phyloP scores from a whole-genome alignment of 2,888 invertebrate genomes.

The Dynastes grantii region DNA sequence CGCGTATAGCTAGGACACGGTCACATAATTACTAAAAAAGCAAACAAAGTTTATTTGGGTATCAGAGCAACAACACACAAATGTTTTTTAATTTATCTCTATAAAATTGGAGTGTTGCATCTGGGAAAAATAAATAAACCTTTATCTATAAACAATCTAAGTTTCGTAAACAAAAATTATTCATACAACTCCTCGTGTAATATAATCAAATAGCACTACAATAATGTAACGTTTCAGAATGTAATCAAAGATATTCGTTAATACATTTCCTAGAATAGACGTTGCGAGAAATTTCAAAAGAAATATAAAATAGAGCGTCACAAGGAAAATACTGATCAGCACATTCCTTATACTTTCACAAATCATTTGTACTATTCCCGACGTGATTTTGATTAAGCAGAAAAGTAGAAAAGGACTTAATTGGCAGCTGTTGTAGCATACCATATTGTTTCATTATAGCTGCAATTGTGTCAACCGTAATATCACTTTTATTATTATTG shows the following conservation, averaged over 20 bases:
- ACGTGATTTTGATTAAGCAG: no score
- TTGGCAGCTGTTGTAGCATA: no score
- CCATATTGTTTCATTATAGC: no score
- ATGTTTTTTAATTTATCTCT: not conserved
- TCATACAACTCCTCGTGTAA: not conserved
- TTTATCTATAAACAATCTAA: not conserved
- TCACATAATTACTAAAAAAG: not conserved
- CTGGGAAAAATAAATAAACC: constrained; percentile 8
- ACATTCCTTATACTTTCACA: no score
- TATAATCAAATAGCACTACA: not conserved
- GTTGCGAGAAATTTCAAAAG: no score
- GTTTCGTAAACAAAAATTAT: constrained; percentile 1
- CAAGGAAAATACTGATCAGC: no score
- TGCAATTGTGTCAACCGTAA: no score
- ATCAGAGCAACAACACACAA: not conserved
- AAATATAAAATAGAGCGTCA: no score
- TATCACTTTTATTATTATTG: no score
- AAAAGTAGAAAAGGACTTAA: no score
- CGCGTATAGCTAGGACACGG: not conserved
- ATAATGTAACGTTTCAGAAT: not conserved
- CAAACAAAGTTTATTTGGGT: constrained; percentile 1
- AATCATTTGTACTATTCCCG: no score
- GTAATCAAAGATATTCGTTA: not conserved
- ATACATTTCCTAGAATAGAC: no score
- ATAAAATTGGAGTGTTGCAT: constrained; percentile 13